phyloP scores from a whole-genome alignment of 1,140 invertebrate genomes.

The Cyclina sinensis region DNA sequence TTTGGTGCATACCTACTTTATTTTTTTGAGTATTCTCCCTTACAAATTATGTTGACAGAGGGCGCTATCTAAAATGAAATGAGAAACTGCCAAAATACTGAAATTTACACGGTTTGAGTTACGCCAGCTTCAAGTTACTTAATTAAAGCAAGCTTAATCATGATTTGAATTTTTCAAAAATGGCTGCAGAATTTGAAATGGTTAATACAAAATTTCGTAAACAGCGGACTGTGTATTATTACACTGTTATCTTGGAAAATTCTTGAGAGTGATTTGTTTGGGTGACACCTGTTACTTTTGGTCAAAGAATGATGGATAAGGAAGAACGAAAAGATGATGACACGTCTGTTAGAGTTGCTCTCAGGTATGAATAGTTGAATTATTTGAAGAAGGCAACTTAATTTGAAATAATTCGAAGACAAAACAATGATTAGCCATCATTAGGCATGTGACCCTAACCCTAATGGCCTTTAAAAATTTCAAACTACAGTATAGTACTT shows the following conservation, averaged over 20 bases:
- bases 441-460: too few relatives aligned
- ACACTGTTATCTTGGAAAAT: neutral
- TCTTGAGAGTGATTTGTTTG: neutral
- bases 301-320: slow-evolving; percentile 67
- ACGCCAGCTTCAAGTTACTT: neutral
- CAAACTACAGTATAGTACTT: too few relatives aligned
- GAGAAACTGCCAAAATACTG: slow-evolving; percentile 42
- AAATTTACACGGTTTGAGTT: slow-evolving; percentile 45
- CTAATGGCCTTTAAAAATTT: too few relatives aligned
- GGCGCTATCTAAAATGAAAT: neutral
- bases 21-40: too few relatives aligned
- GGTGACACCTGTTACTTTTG: slow-evolving; percentile 35
- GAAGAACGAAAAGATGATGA: slow-evolving; percentile 77
- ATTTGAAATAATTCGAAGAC: too few relatives aligned
- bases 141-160: slow-evolving; percentile 13
- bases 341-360: slow-evolving; percentile 78
- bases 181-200: neutral
- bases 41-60: slow-evolving; percentile 29
- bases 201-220: neutral
- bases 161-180: slow-evolving; percentile 3
- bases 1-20: too few relatives aligned
- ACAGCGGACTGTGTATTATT: neutral
- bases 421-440: too few relatives aligned
- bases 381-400: too few relatives aligned
- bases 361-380: slow-evolving; percentile 71